Evolutionary conservation across 2,888 invertebrate species (phyloP).

Genomic region (Ametastegia equiseti): DNA sequence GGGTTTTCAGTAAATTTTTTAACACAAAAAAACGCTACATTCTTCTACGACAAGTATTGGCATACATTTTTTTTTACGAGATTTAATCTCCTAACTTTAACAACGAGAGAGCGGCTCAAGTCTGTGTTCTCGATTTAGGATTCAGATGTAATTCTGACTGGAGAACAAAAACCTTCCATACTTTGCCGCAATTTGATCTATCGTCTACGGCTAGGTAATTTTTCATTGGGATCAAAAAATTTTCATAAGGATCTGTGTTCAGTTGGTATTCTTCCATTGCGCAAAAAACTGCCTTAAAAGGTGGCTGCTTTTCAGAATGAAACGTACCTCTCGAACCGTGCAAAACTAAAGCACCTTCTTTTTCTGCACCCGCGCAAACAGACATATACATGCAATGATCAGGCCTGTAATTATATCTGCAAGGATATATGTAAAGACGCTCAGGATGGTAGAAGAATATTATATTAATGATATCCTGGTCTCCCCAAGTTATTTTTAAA

Average conservation of each 20-base stretch:
- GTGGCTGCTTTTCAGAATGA: slow-evolving; percentile 90
- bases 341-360: slow-evolving; percentile 87
- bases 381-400: slow-evolving; percentile 98
- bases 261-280: slow-evolving; percentile 84
- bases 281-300: slow-evolving; percentile 86
- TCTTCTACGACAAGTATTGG: background rate
- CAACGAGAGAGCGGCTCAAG: background rate
- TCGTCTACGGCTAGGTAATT: slow-evolving; percentile 77
- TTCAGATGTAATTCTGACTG: slow-evolving; percentile 70
- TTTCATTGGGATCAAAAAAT: slow-evolving; percentile 80
- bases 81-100: background rate
- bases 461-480: slow-evolving; percentile 96
- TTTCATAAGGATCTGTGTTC: slow-evolving; percentile 81
- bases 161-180: slow-evolving; percentile 77
- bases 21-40: background rate
- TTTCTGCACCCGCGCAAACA: slow-evolving; percentile 86
- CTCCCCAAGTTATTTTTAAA: slow-evolving; percentile 95
- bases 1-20: background rate
- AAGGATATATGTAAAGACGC: slow-evolving; percentile 87
- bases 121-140: background rate
- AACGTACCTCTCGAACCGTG: slow-evolving; percentile 94
- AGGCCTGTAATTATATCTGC: slow-evolving; percentile 94
- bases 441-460: slow-evolving; percentile 92
- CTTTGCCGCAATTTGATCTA: slow-evolving; percentile 82
- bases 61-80: background rate